Evolutionary conservation across 2,113 vertebrate genomes (phyloP), one percentile per base, ranked within the genome.

Genomic region (Dendropsophus ebraccatus): DNA sequence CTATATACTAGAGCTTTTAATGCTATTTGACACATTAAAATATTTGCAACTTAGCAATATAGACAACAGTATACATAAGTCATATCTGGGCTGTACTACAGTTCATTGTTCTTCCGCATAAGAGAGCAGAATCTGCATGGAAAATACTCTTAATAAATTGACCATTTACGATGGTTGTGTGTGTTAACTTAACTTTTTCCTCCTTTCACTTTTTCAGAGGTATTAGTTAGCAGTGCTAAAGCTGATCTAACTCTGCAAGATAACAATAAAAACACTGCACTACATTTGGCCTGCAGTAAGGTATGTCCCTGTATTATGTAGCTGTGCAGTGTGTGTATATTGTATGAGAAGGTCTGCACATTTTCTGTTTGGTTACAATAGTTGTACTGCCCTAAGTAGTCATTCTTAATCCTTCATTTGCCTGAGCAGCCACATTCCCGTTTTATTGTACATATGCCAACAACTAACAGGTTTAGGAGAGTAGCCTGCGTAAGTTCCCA

Each of bases 271-370:
- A 99, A 99, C 94, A 99, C 98, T 88, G 98, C 97, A 47, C 96
- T 99, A 86, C 98, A 99, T 91, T 94, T 99, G 92, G 98, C 97
- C 92, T 99, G 98, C 92, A 96, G 97, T 94, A 99, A 99, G 97
- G 98, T 99, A 87, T 1, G 94, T 56, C 11, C 1, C n/a, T 91
- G 82, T 28, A 0, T 4, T 35, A 35, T 0, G 19, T 35, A 35
- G 19, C 23, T 21, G 19, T 70, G 1, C 17, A 30, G 32, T 17
- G 14, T 2, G 16, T 69, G 17, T 30, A 35, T 2, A 65, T 23
- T 56, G 25, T 25, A 28, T 14, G 12, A 65, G 0, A 1, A 30
- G 30, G 14, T 65, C 25, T 65, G 25, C 50, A 17, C 14, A 6
- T 10, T 50, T 50, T 50, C 11, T 2, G 5, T 19, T 52, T 52